phyloP scores from a whole-genome alignment of 1,140 invertebrate genomes.

The Trichonephila clavipes region DNA sequence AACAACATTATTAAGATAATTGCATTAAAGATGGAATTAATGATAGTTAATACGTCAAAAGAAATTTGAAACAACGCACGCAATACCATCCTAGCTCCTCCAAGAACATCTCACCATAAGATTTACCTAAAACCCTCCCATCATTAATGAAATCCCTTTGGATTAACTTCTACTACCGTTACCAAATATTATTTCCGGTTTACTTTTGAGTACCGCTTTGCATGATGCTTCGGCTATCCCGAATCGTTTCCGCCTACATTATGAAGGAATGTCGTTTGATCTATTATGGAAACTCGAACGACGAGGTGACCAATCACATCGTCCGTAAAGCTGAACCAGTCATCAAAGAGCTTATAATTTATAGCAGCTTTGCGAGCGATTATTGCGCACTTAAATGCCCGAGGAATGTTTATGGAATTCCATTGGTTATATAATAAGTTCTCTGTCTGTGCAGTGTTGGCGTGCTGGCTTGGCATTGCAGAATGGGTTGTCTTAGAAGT shows the following conservation, averaged over 20 bases:
- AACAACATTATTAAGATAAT: too few relatives aligned
- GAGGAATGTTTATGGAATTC: neutral
- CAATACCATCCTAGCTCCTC: too few relatives aligned
- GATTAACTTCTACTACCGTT: neutral
- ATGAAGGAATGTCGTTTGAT: neutral
- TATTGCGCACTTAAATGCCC: neutral
- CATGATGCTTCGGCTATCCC: neutral
- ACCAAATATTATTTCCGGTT: neutral
- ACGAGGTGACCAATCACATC: neutral
- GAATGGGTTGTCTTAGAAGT: too few relatives aligned
- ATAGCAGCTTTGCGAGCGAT: neutral
- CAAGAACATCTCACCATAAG: too few relatives aligned
- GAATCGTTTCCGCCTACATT: neutral
- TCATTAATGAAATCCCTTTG: neutral
- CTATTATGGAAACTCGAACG: neutral
- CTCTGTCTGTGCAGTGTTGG: too few relatives aligned
- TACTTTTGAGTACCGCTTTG: neutral
- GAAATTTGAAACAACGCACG: too few relatives aligned
- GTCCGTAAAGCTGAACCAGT: neutral
- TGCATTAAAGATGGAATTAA: too few relatives aligned
- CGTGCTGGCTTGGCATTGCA: too few relatives aligned
- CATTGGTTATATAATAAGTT: neutral
- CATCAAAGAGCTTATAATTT: neutral
- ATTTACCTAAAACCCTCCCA: neutral
- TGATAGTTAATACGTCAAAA: too few relatives aligned